Evolutionary conservation across 2,113 vertebrate genomes (phyloP).

Genomic region (Platichthys stellatus): DNA sequence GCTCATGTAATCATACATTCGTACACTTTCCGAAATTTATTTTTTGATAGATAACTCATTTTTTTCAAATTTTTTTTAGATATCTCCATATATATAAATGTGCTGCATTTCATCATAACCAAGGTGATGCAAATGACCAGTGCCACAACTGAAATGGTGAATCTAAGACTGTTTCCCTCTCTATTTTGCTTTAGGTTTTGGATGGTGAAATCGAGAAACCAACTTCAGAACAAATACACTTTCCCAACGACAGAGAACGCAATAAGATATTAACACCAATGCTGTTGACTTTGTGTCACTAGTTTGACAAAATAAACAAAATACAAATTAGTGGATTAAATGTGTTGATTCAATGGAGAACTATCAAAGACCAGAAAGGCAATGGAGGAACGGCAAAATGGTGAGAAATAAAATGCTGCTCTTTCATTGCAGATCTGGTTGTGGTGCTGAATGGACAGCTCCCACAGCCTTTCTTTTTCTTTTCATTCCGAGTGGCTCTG

Average conservation of each 20-base stretch:
- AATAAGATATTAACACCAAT: background rate
- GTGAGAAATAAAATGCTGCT: background rate
- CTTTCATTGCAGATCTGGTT: background rate
- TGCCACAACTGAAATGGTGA: too few relatives aligned
- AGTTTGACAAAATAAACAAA: background rate
- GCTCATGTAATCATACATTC: too few relatives aligned
- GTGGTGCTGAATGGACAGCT: constrained; percentile 9
- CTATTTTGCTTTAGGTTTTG: too few relatives aligned
- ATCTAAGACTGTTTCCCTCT: too few relatives aligned
- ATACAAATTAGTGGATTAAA: background rate
- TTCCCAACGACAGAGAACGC: background rate
- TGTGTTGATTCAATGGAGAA: background rate
- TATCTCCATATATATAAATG: too few relatives aligned
- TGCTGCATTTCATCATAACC: too few relatives aligned
- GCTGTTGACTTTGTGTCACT: background rate
- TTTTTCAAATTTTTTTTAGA: too few relatives aligned
- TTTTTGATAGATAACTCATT: too few relatives aligned
- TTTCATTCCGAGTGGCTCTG: background rate
- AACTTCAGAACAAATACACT: background rate
- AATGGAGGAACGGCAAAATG: background rate
- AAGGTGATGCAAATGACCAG: too few relatives aligned
- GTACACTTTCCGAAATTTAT: too few relatives aligned
- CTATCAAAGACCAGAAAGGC: background rate
- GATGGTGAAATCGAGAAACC: too few relatives aligned
- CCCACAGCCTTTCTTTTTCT: background rate